phyloP scores from a whole-genome alignment of 2,888 invertebrate genomes.

The Platycnemis pennipes region DNA sequence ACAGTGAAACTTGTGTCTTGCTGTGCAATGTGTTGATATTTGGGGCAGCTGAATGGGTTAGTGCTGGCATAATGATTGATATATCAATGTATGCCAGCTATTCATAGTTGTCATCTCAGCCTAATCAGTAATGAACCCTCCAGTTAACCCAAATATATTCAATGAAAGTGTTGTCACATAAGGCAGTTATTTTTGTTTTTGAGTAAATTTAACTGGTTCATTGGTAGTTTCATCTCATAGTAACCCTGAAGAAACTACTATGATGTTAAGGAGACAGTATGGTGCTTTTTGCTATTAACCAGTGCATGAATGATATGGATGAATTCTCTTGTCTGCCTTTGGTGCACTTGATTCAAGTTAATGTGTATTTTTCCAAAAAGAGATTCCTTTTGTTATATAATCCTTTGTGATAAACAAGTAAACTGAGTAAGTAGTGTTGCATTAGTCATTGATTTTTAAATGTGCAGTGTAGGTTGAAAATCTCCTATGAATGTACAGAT shows the following conservation, averaged over 20 bases:
- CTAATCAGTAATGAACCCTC: no score
- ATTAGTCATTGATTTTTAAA: conserved; percentile 5
- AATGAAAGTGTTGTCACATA: background rate
- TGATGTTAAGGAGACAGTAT: background rate
- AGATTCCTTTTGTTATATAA: background rate
- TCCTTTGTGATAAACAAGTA: background rate
- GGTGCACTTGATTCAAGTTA: background rate
- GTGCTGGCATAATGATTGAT: no score
- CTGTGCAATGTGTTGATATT: no score
- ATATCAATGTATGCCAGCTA: no score
- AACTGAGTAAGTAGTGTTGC: background rate
- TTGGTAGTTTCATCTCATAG: background rate
- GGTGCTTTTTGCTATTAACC: background rate
- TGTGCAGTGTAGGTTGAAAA: conserved; percentile 16
- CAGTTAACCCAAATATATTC: no score
- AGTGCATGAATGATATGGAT: background rate
- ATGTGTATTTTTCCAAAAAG: background rate
- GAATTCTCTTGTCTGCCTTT: background rate
- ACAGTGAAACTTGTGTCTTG: no score
- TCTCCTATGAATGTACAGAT: conserved; percentile 28
- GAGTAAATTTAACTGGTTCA: background rate
- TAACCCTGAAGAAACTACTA: background rate
- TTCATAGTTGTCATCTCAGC: no score
- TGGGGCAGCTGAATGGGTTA: no score
- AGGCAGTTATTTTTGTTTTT: background rate